phyloP scores from a whole-genome alignment of 2,113 vertebrate genomes.

The Nothocercus julius region DNA sequence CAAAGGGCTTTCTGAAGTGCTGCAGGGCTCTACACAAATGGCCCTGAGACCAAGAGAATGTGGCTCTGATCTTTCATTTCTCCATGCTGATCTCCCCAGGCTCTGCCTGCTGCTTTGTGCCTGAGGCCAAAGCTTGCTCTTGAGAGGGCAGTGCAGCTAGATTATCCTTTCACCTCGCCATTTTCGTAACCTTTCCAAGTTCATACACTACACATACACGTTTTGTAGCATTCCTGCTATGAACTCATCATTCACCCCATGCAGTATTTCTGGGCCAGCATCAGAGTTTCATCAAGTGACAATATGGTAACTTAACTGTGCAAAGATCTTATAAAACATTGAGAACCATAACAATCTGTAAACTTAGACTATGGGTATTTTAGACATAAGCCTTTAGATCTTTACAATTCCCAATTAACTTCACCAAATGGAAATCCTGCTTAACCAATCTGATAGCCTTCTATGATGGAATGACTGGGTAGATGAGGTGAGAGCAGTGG shows the following conservation, averaged over 20 bases:
- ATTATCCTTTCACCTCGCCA: not conserved
- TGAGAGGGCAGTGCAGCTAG: not conserved
- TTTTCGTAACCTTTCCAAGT: not conserved
- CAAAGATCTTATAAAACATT: not conserved
- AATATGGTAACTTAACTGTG: not conserved
- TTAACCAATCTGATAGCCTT: too few relatives aligned
- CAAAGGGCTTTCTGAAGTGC: not conserved
- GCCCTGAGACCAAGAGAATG: accelerated
- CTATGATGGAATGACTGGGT: too few relatives aligned
- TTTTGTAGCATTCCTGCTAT: not conserved
- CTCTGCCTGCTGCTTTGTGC: not conserved
- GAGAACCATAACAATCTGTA: not conserved
- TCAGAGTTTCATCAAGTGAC: not conserved
- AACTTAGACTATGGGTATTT: not conserved
- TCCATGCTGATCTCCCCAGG: accelerated
- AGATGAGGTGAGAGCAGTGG: too few relatives aligned
- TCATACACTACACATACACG: not conserved
- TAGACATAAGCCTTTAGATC: not conserved
- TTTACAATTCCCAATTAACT: not conserved
- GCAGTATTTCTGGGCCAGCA: accelerated
- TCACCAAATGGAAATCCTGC: too few relatives aligned
- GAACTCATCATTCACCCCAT: not conserved
- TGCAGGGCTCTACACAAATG: not conserved
- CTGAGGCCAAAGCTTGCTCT: not conserved
- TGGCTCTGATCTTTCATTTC: not conserved